Conservation (phyloP, 2,888 invertebrate genomes). For the Philereme transversata region DNA sequence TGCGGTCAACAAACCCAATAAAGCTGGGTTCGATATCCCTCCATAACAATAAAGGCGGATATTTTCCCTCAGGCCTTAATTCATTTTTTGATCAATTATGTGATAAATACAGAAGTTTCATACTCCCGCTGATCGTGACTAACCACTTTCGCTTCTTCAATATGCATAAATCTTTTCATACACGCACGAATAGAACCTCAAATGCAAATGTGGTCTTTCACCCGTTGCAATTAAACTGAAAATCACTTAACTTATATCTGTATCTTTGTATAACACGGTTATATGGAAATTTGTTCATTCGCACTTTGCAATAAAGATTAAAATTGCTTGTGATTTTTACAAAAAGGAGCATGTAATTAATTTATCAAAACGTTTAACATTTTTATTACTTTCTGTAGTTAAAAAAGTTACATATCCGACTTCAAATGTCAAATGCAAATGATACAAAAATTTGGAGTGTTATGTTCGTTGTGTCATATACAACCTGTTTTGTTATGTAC, state of each 20-base stretch:
- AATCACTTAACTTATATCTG: not conserved
- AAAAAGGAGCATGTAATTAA: constrained; percentile 19
- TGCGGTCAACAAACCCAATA: constrained; percentile 9
- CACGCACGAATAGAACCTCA: constrained; percentile 21
- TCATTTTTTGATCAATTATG: constrained; percentile 24
- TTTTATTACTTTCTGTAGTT: constrained; percentile 28
- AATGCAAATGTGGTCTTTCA: not conserved
- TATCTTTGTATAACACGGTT: constrained; percentile 12
- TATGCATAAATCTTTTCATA: constrained; percentile 19
- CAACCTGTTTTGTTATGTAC: not conserved
- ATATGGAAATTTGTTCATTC: constrained; percentile 18
- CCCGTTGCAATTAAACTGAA: constrained; percentile 1
- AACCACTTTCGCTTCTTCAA: constrained; percentile 36
- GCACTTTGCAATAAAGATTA: constrained; percentile 12
- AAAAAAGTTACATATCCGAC: constrained; percentile 28
- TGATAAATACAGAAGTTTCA: constrained; percentile 31
- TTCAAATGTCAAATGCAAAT: constrained; percentile 30
- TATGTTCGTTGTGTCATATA: constrained; percentile 20
- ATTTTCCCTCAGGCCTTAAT: constrained; percentile 9
- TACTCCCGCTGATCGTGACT: constrained; percentile 22
- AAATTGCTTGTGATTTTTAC: constrained; percentile 14
- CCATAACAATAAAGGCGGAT: constrained; percentile 7
- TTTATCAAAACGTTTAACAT: constrained; percentile 21
- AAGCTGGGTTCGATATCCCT: constrained; percentile 11
- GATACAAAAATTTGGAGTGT: constrained; percentile 11